Conservation (phyloP, 1,140 invertebrate genomes). For the Drosophila burlai region DNA sequence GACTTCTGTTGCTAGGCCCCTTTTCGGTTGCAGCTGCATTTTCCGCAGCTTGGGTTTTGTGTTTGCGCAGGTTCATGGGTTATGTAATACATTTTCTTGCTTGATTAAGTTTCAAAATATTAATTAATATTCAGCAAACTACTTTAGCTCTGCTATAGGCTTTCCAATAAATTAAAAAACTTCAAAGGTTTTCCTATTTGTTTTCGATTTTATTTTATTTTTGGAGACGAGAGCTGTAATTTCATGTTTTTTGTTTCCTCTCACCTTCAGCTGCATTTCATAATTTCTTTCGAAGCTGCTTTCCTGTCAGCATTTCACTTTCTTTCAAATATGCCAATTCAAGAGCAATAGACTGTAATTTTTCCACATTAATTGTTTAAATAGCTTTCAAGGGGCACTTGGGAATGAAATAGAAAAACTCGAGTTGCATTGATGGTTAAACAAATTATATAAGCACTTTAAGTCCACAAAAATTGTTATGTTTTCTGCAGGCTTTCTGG, state of each 20-base stretch:
- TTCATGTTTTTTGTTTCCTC: background rate
- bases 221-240: background rate
- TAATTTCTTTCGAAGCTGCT: background rate
- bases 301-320: conserved; percentile 1
- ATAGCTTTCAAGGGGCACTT: background rate
- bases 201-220: background rate
- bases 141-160: too few species aligned
- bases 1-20: conserved; percentile 24
- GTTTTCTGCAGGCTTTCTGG: too few species aligned
- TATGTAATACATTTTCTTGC: background rate
- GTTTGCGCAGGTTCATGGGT: conserved; percentile 19
- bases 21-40: conserved; percentile 34
- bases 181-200: background rate
- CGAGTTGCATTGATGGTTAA: background rate
- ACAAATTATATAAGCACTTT: background rate
- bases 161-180: background rate
- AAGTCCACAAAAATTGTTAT: background rate
- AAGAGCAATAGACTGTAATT: background rate
- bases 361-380: background rate
- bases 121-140: background rate
- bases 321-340: conserved; percentile 4
- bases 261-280: background rate
- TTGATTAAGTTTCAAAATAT: background rate
- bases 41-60: background rate
- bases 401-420: background rate